Conservation (phyloP, 2,113 vertebrate genomes). For the Hemibagrus wyckioides region DNA sequence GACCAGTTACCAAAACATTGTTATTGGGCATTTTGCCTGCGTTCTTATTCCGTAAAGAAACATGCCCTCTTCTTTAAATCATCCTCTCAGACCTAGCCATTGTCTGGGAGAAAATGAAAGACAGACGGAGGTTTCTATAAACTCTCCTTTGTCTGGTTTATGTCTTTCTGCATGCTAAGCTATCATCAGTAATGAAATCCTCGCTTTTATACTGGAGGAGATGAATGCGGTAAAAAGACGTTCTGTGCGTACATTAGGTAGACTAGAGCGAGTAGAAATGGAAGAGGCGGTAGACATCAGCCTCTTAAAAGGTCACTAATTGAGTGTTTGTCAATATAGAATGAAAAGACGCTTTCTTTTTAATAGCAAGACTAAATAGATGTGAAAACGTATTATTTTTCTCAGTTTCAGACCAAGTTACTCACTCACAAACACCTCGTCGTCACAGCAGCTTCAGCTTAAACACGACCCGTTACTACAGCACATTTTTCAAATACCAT, state of each 20-base stretch:
- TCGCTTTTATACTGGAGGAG: background rate
- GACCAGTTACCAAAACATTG: conserved; percentile 11
- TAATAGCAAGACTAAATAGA: background rate
- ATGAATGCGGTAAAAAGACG: background rate
- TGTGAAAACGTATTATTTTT: background rate
- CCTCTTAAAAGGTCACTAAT: background rate
- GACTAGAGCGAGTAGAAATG: background rate
- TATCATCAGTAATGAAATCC: conserved; percentile 10
- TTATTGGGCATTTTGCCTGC: background rate
- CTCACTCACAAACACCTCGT: background rate
- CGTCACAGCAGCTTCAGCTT: background rate
- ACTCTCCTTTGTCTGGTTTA: background rate
- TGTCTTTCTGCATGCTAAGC: conserved; percentile 10
- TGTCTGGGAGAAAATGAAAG: conserved; percentile 18
- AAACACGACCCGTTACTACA: background rate
- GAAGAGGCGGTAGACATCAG: background rate
- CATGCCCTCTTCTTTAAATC: background rate
- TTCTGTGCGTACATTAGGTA: background rate
- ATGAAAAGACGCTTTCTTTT: background rate
- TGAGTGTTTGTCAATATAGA: background rate
- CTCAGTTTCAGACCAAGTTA: background rate
- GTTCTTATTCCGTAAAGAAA: background rate
- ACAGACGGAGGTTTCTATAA: background rate
- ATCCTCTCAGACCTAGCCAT: background rate
- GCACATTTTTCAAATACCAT: background rate